Percentiles rank a stretch among this genome's conserved stretches.
Conservation (phyloP, 2,113 vertebrate species). For the Protomyctophum bolini region DNA sequence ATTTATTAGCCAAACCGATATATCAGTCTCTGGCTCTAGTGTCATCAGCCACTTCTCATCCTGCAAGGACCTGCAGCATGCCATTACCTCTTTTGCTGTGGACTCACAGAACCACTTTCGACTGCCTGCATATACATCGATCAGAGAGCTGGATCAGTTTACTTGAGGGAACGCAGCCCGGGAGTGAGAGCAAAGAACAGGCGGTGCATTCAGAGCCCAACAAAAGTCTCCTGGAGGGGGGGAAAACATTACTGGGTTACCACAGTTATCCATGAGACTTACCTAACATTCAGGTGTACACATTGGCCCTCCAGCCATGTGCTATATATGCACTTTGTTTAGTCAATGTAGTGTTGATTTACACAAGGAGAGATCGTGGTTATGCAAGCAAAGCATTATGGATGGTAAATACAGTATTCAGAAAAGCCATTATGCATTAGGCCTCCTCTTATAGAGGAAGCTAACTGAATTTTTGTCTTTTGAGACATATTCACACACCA, state of each 20-base stretch:
- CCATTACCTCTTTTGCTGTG: slow-evolving; percentile 10
- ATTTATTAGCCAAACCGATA: no score
- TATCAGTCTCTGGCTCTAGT: no score
- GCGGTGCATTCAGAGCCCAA: slow-evolving; percentile 40
- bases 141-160: slow-evolving; percentile 34
- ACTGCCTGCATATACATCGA: slow-evolving; percentile 19
- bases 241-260: slow-evolving; percentile 8
- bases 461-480: slow-evolving; percentile 6
- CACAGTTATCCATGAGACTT: slow-evolving; percentile 15
- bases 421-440: neutral
- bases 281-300: slow-evolving; percentile 5
- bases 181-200: slow-evolving; percentile 28
- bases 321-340: slow-evolving; percentile 17
- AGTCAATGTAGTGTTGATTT: neutral
- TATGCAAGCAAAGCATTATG: slow-evolving; percentile 3
- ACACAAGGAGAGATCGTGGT: neutral
- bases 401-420: slow-evolving; percentile 13
- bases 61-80: slow-evolving; percentile 46
- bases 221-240: slow-evolving; percentile 26
- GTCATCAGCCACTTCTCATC: slow-evolving; percentile 13
- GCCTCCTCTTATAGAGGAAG: neutral
- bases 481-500: slow-evolving; percentile 2
- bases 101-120: slow-evolving; percentile 14
- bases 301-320: slow-evolving; percentile 20
- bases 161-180: slow-evolving; percentile 18